These are phyloP conservation scores for Leucania comma DNA, from an alignment of 2,888 invertebrate species.

Conservation along the genomic window DNA sequence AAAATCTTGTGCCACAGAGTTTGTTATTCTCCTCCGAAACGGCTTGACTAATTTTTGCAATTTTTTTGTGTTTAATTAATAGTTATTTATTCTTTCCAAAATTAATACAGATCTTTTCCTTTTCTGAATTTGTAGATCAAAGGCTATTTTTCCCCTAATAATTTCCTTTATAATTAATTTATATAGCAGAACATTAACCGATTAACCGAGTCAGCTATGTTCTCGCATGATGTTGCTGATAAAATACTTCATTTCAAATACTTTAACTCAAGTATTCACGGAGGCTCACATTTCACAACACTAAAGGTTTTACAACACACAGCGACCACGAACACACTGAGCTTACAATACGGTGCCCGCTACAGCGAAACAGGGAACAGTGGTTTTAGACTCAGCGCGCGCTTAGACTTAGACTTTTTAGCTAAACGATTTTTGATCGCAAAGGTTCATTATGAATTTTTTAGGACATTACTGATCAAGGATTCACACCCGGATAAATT, in stretches of 20 bases:
- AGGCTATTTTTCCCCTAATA: no score
- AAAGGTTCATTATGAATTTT: background rate
- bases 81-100: no score
- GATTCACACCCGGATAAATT: background rate
- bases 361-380: constrained; percentile 34
- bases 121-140: no score
- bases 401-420: background rate
- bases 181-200: no score
- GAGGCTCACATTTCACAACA: constrained; percentile 56
- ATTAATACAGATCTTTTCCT: no score
- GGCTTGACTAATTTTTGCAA: no score
- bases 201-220: no score
- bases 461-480: background rate
- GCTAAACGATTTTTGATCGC: background rate
- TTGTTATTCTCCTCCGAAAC: no score
- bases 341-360: constrained; percentile 52
- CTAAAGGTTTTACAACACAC: constrained; percentile 50
- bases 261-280: constrained; percentile 11
- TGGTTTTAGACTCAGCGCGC: background rate
- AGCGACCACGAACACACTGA: constrained; percentile 52
- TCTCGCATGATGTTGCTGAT: no score
- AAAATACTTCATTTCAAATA: constrained; percentile 10
- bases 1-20: no score
- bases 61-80: no score
- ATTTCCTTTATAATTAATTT: no score